Evolutionary conservation across 2,797 vertebrate species (phyloP).

Genomic region (Avahi laniger): DNA sequence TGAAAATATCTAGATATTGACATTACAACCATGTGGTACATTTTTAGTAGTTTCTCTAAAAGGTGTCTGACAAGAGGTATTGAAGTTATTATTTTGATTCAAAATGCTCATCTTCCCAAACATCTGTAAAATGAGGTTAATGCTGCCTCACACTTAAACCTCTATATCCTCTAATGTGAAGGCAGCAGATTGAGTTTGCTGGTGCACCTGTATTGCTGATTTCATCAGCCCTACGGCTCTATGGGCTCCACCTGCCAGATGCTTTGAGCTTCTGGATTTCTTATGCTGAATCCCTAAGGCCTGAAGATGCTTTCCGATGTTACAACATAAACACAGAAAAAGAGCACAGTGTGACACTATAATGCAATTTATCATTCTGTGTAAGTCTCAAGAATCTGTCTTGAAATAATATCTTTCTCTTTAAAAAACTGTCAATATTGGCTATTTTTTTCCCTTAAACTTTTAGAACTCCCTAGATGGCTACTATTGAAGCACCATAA

Average conservation of each 20-base stretch:
- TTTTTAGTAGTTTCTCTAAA: conserved; percentile 6
- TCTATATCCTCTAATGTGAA: background rate
- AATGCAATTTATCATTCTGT: background rate
- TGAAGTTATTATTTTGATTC: background rate
- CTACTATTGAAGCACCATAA: background rate
- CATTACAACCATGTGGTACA: background rate
- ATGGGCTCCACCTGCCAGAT: no score
- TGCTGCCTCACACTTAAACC: background rate
- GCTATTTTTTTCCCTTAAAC: background rate
- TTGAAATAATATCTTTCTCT: background rate
- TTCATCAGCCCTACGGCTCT: background rate
- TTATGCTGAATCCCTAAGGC: background rate
- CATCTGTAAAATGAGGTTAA: background rate
- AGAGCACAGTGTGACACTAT: background rate
- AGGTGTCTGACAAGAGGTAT: background rate
- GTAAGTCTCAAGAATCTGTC: background rate
- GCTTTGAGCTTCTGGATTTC: background rate
- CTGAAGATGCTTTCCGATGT: background rate
- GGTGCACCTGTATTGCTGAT: fast-evolving
- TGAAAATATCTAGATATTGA: background rate
- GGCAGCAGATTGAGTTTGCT: background rate
- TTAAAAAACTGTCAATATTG: background rate
- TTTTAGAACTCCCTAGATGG: background rate
- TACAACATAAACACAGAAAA: background rate
- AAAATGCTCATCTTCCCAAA: background rate